Percentiles rank a stretch among this genome's conserved stretches.
Conservation (phyloP, 64 coral and sea anemone species). For the Stichodactyla helianthus region DNA sequence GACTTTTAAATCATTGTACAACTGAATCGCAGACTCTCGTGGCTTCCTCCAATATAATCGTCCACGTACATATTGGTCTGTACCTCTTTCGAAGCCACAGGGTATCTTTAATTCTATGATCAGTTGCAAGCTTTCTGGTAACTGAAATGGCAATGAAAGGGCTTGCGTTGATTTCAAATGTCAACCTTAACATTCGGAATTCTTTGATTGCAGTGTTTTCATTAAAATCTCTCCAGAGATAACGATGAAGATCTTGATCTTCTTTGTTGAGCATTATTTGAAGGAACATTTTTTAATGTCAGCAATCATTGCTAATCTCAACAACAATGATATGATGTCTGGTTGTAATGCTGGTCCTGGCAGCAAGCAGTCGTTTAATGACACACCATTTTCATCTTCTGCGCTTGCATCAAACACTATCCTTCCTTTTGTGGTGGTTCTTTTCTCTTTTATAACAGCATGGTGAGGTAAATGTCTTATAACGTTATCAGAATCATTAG, state of each 20-base stretch:
- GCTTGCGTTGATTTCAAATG: not conserved
- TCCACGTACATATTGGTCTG: conserved; percentile 24
- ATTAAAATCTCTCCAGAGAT: no score
- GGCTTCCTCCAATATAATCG: not conserved
- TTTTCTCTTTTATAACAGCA: not conserved
- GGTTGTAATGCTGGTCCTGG: not conserved
- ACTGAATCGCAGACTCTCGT: not conserved
- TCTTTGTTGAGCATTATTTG: not conserved
- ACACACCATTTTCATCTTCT: not conserved
- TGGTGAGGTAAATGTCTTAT: conserved; percentile 22
- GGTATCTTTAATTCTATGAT: not conserved
- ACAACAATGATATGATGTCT: not conserved
- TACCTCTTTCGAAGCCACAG: not conserved
- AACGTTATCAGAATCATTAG: not conserved
- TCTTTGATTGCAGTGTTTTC: no score
- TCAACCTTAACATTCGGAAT: no score
- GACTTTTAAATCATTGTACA: not conserved
- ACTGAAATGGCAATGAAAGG: not conserved
- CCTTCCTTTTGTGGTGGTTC: not conserved
- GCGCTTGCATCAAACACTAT: not conserved
- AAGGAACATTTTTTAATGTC: conserved; percentile 13
- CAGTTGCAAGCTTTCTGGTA: not conserved
- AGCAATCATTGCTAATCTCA: conserved; percentile 1
- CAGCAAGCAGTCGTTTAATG: not conserved
- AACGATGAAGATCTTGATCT: not conserved